A percentile compares a stretch with the other conserved stretches of the same genome.
phyloP scores from a whole-genome alignment of 2,797 vertebrate species.

The Coranthus polyacanthus region DNA sequence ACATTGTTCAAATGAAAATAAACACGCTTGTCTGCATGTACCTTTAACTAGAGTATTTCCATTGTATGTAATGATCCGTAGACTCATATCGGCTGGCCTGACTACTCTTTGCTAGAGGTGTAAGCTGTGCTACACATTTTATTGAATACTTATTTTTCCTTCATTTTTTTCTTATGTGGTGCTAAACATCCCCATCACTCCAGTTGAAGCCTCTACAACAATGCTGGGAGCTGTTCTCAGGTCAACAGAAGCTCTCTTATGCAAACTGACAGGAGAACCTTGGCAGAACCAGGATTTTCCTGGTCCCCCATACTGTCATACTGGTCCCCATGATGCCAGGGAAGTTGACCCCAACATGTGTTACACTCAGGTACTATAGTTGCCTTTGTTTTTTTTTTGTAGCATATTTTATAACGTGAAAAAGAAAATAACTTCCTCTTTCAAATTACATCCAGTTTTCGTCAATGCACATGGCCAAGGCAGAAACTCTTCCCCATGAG shows the following conservation, averaged over 20 bases:
- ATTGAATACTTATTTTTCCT: background rate
- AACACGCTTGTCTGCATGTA: background rate
- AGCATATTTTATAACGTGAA: background rate
- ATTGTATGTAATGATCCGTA: background rate
- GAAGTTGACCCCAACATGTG: constrained; percentile 57
- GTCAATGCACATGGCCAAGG: constrained; percentile 66
- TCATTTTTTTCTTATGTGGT: constrained; percentile 3
- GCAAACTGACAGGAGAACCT: constrained; percentile 67
- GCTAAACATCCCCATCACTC: background rate
- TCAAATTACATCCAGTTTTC: constrained; percentile 51
- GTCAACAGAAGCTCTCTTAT: constrained; percentile 79
- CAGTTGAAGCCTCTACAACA: constrained; percentile 67
- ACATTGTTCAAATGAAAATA: background rate
- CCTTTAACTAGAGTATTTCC: background rate
- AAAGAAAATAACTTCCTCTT: background rate
- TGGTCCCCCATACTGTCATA: constrained; percentile 26
- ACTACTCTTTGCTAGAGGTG: background rate
- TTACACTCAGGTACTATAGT: constrained; percentile 58
- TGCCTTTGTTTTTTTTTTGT: constrained; percentile 4
- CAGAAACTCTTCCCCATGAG: constrained; percentile 52
- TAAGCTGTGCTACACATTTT: background rate
- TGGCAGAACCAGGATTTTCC: constrained; percentile 75
- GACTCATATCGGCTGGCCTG: background rate
- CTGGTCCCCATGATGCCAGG: constrained; percentile 46
- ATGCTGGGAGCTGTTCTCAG: constrained; percentile 79